These are phyloP conservation scores for Illadopsis cleaveri DNA, from an alignment of 2,113 vertebrate species.

Conservation along the genomic window DNA sequence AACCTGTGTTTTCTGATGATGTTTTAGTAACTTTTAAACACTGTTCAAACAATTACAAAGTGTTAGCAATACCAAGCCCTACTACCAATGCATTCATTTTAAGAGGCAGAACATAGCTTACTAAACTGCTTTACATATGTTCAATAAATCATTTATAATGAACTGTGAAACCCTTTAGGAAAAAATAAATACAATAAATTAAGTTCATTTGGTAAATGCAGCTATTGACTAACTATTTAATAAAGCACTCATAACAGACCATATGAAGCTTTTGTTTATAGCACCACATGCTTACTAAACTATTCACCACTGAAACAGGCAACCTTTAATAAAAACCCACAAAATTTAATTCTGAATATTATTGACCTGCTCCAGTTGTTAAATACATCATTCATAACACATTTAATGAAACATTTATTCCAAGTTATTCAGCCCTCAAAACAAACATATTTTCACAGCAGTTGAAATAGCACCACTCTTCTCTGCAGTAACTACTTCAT, in stretches of 20 bases:
- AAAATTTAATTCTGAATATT: constrained; percentile 35
- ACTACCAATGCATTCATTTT: not conserved
- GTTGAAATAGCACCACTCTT: not conserved
- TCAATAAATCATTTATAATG: constrained; percentile 59
- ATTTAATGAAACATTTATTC: constrained; percentile 55
- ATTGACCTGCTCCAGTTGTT: constrained; percentile 19
- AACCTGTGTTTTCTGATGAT: not conserved
- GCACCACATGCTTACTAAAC: not conserved
- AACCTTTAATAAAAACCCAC: not conserved
- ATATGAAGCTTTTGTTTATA: constrained; percentile 4
- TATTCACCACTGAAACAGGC: not conserved
- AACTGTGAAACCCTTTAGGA: constrained; percentile 10
- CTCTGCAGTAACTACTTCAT: not conserved
- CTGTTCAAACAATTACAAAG: not conserved
- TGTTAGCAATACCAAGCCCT: not conserved
- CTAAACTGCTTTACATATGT: constrained; percentile 1
- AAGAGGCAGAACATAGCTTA: not conserved
- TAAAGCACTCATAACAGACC: constrained; percentile 3
- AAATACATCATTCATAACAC: constrained; percentile 50
- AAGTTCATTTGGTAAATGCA: constrained; percentile 37
- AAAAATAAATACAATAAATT: constrained; percentile 43
- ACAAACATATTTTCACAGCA: constrained; percentile 12
- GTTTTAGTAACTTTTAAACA: not conserved
- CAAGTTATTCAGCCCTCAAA: not conserved
- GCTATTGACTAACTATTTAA: constrained; percentile 36